Evolutionary conservation across 2,113 vertebrate genomes (phyloP).

Genomic region (Myanophis thanlyinensis): DNA sequence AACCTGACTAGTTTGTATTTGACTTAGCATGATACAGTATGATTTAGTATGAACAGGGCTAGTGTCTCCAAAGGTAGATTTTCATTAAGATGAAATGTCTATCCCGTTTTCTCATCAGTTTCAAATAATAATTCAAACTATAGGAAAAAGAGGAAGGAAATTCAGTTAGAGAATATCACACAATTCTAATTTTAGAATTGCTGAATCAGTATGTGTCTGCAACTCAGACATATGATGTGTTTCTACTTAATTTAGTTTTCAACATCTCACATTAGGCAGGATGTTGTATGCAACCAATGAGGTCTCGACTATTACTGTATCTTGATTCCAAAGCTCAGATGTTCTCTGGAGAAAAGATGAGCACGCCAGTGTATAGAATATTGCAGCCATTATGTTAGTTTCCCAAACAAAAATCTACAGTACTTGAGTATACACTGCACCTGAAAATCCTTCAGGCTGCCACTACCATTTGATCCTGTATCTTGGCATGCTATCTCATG

Average conservation of each 20-base stretch:
- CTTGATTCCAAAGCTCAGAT: not conserved
- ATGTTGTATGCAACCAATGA: not conserved
- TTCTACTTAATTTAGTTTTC: not conserved
- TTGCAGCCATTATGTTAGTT: not conserved
- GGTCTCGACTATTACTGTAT: not conserved
- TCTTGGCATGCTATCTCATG: conserved; percentile 18
- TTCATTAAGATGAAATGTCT: not conserved
- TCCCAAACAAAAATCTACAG: not conserved
- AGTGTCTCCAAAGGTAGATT: not conserved
- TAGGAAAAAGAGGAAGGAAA: not conserved
- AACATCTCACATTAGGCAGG: not conserved
- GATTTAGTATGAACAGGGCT: not conserved
- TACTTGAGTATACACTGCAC: not conserved
- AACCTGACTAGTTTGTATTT: not conserved
- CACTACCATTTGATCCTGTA: not conserved
- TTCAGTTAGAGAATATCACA: not conserved
- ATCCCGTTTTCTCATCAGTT: not conserved
- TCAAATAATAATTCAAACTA: not conserved
- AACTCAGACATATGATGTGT: not conserved
- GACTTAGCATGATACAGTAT: not conserved
- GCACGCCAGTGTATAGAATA: not conserved
- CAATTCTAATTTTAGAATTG: not conserved
- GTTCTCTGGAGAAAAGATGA: not conserved
- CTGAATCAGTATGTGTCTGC: not conserved
- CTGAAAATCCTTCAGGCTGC: conserved; percentile 13